These are phyloP conservation scores for Synergus japonicus DNA, from an alignment of 2,888 invertebrate genomes.

Conservation along the genomic window DNA sequence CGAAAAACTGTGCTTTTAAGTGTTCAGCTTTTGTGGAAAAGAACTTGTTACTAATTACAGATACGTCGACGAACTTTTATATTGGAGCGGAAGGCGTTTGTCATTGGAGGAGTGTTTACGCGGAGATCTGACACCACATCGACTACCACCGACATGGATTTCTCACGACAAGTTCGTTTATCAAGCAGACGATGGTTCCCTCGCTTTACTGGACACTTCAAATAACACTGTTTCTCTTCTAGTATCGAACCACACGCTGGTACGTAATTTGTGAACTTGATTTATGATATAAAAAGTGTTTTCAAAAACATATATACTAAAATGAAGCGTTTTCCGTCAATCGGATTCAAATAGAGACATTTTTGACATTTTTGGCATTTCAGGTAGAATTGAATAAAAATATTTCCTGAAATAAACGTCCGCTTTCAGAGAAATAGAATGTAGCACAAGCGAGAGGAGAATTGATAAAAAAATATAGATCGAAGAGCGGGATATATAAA, in stretches of 20 bases:
- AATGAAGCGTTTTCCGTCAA: background rate
- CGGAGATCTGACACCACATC: constrained; percentile 85
- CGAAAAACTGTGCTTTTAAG: background rate
- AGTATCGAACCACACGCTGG: constrained; percentile 92
- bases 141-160: constrained; percentile 90
- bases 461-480: background rate
- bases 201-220: constrained; percentile 88
- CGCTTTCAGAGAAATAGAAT: background rate
- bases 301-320: background rate
- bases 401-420: background rate
- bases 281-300: constrained; percentile 6
- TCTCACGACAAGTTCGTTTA: constrained; percentile 90
- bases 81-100: constrained; percentile 93
- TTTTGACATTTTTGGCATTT: background rate
- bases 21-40: background rate
- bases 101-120: constrained; percentile 91
- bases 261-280: constrained; percentile 75
- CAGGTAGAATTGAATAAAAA: background rate
- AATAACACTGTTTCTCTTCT: constrained; percentile 88
- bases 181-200: constrained; percentile 91
- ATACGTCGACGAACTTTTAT: constrained; percentile 92
- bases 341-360: too few species aligned
- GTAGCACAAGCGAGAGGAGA: background rate
- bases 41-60: constrained; percentile 72
- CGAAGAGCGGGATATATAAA: background rate